Conservation (phyloP, 2,113 vertebrate species). For the Pollachius pollachius region DNA sequence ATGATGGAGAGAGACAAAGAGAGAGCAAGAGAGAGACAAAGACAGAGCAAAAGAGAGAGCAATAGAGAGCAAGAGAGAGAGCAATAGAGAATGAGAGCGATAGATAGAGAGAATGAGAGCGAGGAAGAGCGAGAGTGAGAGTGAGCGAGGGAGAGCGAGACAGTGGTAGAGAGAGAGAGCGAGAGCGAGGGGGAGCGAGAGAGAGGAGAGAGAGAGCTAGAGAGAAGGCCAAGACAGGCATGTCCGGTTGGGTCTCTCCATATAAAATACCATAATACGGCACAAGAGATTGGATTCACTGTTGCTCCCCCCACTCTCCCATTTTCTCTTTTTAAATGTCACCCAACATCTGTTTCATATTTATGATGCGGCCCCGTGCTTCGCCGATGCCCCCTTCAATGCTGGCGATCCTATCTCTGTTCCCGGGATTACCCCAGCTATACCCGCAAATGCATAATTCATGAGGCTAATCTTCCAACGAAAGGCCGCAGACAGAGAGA, state of each 20-base stretch:
- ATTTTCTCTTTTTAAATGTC: conserved; percentile 66
- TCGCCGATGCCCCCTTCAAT: conserved; percentile 68
- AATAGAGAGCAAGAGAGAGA: neutral
- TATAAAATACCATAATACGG: conserved; percentile 64
- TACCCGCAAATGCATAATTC: conserved; percentile 76
- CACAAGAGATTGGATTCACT: conserved; percentile 68
- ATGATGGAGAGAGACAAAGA: no score
- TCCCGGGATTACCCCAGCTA: conserved; percentile 72
- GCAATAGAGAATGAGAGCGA: neutral
- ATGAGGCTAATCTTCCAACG: conserved; percentile 75
- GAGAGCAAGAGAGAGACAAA: neutral
- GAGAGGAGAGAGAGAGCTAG: conserved; percentile 11
- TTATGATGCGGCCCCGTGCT: conserved; percentile 68
- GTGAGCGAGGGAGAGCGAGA: conserved; percentile 17
- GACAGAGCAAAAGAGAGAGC: neutral
- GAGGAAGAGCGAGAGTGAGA: neutral
- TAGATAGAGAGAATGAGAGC: neutral
- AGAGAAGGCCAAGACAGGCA: conserved; percentile 36
- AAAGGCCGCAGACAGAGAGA: conserved; percentile 57
- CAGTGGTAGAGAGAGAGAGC: conserved; percentile 9
- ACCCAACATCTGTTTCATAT: conserved; percentile 79
- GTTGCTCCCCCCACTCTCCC: conserved; percentile 10
- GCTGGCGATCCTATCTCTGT: conserved; percentile 70
- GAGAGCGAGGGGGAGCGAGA: neutral
- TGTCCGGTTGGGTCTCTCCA: conserved; percentile 54